A percentile compares a stretch with the other conserved stretches of the same genome.
Conservation (phyloP, 2,888 invertebrate species). For the Hydropsyche betteni region DNA sequence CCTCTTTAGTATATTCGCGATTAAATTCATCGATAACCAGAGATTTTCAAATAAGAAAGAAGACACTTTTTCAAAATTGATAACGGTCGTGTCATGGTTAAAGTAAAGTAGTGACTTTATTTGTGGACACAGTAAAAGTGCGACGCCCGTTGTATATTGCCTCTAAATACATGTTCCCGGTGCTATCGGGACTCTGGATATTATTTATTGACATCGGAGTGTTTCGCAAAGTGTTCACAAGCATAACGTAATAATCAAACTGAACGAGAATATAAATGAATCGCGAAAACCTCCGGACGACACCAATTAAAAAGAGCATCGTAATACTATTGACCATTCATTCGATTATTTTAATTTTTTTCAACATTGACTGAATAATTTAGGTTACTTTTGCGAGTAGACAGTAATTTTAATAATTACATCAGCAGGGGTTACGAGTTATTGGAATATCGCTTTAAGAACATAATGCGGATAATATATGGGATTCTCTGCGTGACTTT, state of each 20-base stretch:
- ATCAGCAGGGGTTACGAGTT: constrained; percentile 41
- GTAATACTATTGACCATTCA: no score
- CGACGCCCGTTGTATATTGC: constrained; percentile 38
- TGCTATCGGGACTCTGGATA: constrained; percentile 36
- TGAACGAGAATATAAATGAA: no score
- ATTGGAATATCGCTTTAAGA: neutral
- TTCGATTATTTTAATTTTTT: neutral
- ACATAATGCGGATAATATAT: constrained; percentile 17
- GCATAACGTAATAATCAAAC: no score
- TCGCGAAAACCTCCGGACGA: no score
- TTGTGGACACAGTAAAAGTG: constrained; percentile 37
- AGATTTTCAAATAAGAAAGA: no score
- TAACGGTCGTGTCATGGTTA: constrained; percentile 30
- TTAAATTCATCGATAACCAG: no score
- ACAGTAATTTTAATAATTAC: constrained; percentile 46
- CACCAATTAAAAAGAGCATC: no score
- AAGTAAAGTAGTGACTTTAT: constrained; percentile 39
- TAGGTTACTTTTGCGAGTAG: constrained; percentile 40
- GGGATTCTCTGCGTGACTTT: constrained; percentile 25
- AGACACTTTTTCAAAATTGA: no score
- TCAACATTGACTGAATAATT: constrained; percentile 41
- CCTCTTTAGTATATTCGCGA: no score
- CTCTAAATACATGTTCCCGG: constrained; percentile 41
- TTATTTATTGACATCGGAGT: constrained; percentile 36
- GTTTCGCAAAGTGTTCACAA: neutral